Percentiles rank a stretch among this genome's conserved stretches.
phyloP scores from a whole-genome alignment of 2,113 vertebrate genomes.

The Psilopogon haemacephalus region DNA sequence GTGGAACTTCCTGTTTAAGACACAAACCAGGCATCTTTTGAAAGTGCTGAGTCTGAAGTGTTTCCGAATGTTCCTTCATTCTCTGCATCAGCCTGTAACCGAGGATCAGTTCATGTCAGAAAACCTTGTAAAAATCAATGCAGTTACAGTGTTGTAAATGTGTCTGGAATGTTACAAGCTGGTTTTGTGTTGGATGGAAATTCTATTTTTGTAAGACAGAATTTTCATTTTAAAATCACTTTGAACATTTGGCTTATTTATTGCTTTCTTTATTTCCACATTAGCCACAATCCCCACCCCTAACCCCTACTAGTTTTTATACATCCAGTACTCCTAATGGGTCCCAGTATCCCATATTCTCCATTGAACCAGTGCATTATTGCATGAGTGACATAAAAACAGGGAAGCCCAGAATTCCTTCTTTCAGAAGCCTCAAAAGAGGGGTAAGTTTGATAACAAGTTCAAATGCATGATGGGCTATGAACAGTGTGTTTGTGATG shows the following conservation, averaged over 20 bases:
- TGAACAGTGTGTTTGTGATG: constrained; percentile 77
- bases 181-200: constrained; percentile 61
- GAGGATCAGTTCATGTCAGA: not conserved
- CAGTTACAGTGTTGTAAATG: not conserved
- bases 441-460: constrained; percentile 88
- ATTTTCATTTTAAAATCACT: constrained; percentile 75
- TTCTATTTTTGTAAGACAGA: constrained; percentile 73
- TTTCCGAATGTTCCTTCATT: not conserved
- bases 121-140: not conserved
- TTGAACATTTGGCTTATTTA: constrained; percentile 82
- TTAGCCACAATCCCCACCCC: constrained; percentile 84
- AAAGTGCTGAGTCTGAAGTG: not conserved
- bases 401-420: constrained; percentile 91
- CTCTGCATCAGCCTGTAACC: not conserved
- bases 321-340: constrained; percentile 81
- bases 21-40: not conserved
- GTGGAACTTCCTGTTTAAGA: not conserved
- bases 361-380: constrained; percentile 90
- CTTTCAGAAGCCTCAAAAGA: constrained; percentile 91
- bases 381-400: constrained; percentile 95
- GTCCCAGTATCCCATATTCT: constrained; percentile 85
- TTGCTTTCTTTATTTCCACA: constrained; percentile 82
- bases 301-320: constrained; percentile 80
- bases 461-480: constrained; percentile 82
- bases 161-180: not conserved